Evolutionary conservation across 1,140 invertebrate genomes (phyloP).

Genomic region (Pseudomyrmex dendroicus): DNA sequence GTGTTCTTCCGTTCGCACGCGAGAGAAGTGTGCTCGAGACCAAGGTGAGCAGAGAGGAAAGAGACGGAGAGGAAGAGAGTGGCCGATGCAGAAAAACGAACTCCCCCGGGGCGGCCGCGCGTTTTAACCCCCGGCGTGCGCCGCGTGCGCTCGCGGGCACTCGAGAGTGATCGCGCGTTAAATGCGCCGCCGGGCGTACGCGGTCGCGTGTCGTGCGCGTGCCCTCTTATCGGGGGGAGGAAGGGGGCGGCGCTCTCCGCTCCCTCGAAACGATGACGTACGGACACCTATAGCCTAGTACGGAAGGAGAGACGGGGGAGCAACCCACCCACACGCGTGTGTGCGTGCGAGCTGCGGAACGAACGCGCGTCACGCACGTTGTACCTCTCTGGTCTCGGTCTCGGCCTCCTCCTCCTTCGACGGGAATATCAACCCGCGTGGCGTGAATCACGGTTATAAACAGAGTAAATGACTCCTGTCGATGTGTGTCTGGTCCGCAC

Average conservation of each 20-base stretch:
- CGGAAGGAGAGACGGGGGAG: slow-evolving; percentile 56
- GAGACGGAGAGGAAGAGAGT: slow-evolving; percentile 15
- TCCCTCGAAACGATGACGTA: slow-evolving; percentile 48
- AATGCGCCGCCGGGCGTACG: slow-evolving; percentile 82
- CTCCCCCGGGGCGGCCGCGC: slow-evolving; percentile 6
- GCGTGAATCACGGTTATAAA: slow-evolving; percentile 66
- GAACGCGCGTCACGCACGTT: slow-evolving; percentile 10
- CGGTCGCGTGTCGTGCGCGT: slow-evolving; percentile 83
- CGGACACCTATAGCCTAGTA: slow-evolving; percentile 28
- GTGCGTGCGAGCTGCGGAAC: slow-evolving; percentile 43
- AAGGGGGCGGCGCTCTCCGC: neutral
- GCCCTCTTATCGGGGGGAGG: slow-evolving; percentile 63
- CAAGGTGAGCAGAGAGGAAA: neutral
- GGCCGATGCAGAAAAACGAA: slow-evolving; percentile 37
- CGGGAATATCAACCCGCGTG: slow-evolving; percentile 32
- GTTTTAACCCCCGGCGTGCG: slow-evolving; percentile 52
- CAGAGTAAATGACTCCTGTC: slow-evolving; percentile 38
- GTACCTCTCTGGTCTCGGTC: slow-evolving; percentile 6
- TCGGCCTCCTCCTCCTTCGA: neutral
- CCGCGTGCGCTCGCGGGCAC: slow-evolving; percentile 75
- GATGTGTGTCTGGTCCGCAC: neutral
- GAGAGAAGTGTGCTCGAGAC: slow-evolving; percentile 9
- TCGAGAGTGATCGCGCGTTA: slow-evolving; percentile 85
- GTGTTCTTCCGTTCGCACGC: neutral
- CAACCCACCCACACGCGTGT: slow-evolving; percentile 11